These are phyloP conservation scores for Brachypodius melanocephalos DNA, from an alignment of 2,113 vertebrate genomes.

Conservation along the genomic window DNA sequence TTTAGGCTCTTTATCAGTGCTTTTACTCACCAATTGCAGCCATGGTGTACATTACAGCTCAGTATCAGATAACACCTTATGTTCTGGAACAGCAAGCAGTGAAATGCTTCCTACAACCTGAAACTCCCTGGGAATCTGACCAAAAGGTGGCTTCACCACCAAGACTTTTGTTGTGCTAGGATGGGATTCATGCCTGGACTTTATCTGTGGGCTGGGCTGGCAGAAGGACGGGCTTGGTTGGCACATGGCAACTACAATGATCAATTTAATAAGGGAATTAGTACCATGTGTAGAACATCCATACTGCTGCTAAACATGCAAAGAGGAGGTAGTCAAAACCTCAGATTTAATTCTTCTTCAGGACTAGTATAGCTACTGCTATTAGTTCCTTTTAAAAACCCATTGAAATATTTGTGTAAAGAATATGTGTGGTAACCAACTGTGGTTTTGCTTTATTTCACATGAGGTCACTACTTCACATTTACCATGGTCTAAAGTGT, in stretches of 20 bases:
- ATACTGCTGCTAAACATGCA: background rate
- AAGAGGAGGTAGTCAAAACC: background rate
- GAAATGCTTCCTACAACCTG: background rate
- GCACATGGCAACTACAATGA: background rate
- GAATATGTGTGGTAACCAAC: background rate
- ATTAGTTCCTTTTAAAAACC: background rate
- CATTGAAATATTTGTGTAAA: background rate
- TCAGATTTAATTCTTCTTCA: background rate
- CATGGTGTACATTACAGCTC: background rate
- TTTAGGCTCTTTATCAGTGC: background rate
- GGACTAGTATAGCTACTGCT: background rate
- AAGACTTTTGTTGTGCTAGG: background rate
- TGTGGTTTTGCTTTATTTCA: background rate
- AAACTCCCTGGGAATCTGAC: background rate
- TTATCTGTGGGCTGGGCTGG: background rate
- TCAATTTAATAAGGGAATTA: background rate
- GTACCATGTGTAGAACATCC: background rate
- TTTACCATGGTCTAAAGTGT: constrained; percentile 10
- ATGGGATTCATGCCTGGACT: background rate
- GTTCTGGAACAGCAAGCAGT: background rate
- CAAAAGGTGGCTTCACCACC: background rate
- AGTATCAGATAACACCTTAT: background rate
- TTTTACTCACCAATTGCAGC: background rate
- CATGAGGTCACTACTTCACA: background rate
- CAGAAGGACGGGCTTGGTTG: background rate